phyloP scores from a whole-genome alignment of 2,888 invertebrate genomes.

The Theretra japonica region DNA sequence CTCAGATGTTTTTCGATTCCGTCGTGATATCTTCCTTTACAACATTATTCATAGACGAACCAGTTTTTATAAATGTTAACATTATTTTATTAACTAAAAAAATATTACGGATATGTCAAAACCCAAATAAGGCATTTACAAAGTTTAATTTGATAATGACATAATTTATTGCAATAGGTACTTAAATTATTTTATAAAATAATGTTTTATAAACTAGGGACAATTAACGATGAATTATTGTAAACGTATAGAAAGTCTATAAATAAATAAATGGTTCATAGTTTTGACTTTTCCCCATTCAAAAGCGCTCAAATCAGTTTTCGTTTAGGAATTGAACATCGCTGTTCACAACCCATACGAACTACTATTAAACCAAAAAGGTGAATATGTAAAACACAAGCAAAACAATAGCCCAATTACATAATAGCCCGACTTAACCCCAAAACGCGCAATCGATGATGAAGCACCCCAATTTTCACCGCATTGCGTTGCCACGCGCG shows the following conservation, averaged over 20 bases:
- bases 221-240: no score
- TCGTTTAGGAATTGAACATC: no score
- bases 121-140: not conserved
- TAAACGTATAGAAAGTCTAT: no score
- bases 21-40: not conserved
- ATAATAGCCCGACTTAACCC: slow-evolving; percentile 10
- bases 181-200: no score
- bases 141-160: not conserved
- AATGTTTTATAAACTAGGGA: no score
- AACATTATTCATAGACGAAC: not conserved
- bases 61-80: not conserved
- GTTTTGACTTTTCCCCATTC: no score
- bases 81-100: not conserved
- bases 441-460: slow-evolving; percentile 29
- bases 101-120: not conserved
- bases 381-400: not conserved
- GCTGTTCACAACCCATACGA: no score
- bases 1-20: not conserved
- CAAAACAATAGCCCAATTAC: slow-evolving; percentile 4
- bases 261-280: no score
- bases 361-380: no score
- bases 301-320: no score
- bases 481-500: slow-evolving; percentile 50
- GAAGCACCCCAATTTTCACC: slow-evolving; percentile 50
- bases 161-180: not conserved